Base-by-base conservation (phyloP, 1,140 invertebrate genomes). In the Drosophila nasuta region DNA sequence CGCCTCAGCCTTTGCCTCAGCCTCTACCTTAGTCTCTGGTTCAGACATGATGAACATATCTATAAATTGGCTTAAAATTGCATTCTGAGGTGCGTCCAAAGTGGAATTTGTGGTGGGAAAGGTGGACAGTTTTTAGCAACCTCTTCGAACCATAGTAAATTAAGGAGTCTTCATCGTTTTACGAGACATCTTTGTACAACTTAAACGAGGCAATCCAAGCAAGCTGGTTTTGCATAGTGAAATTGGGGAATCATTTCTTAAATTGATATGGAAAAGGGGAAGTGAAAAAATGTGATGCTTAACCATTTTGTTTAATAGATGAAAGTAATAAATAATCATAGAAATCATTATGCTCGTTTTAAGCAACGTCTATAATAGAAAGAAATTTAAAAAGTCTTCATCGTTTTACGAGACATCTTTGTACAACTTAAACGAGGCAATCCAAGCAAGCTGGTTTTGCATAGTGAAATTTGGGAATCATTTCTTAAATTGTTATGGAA, bases 1-100 rank as follows among this genome's bases (percentile, higher is more conserved):
- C 35, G 35, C 49, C 67, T 63, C 48, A 8, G 67, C 20, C 17
- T 20, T 20, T 20, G 46, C 58, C 67, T 63, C 48, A 25, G 20
- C 20, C 20, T 25, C 20, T 3, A 25, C 3, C 20, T 25, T 25
- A 25, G 20, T 25, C 20, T 25, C 20, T 25, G 20, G 58, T 54
- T 62, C 35, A 54, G 15, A 35, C 33, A 20, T 48, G 25, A 20
- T 13, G 49, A 77, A 70, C 59, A 48, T 25, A 68, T 75, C 70
- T 59, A 77, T 83, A 82, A 83, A 82, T 79, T 72, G 66, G 17
- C 41, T 51, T 10, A 8, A 25, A 78, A 52, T 52, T 30, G 51
- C 51, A 52, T 52, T 30, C 51, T 10, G 17, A 48, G 67, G 49
- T 51, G 62, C 70, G 20, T 59, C 63, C 30, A 56, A 62, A 77